phyloP scores from a whole-genome alignment of 2,797 vertebrate species.

The Neoniphon sammara region DNA sequence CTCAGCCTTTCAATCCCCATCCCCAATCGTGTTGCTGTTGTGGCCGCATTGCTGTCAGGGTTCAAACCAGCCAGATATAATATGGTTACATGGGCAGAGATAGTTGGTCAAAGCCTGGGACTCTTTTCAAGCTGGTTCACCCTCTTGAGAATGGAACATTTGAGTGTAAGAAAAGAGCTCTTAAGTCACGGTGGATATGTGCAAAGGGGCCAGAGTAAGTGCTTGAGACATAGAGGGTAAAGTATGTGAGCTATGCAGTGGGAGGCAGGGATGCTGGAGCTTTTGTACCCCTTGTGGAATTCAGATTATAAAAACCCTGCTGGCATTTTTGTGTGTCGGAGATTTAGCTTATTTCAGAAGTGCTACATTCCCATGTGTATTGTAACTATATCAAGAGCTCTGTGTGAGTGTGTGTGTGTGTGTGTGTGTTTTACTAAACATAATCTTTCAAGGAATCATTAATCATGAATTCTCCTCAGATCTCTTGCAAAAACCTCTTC shows the following conservation, averaged over 20 bases:
- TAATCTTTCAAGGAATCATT: conserved; percentile 34
- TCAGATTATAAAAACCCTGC: conserved; percentile 74
- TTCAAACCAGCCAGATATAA: conserved; percentile 59
- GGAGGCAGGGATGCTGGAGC: conserved; percentile 77
- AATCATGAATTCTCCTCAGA: conserved; percentile 28
- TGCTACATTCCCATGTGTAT: conserved; percentile 43
- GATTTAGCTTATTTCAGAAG: conserved; percentile 61
- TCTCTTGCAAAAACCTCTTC: conserved; percentile 14
- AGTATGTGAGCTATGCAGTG: conserved; percentile 84
- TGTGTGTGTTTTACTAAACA: conserved; percentile 40
- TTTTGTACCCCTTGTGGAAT: conserved; percentile 73
- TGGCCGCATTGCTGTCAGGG: conserved; percentile 67
- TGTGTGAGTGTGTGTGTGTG: conserved; percentile 16
- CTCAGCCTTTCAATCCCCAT: conserved; percentile 32
- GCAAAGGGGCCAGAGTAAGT: conserved; percentile 61
- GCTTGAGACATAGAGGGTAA: conserved; percentile 71
- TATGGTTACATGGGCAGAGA: conserved; percentile 61
- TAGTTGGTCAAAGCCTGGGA: conserved; percentile 63
- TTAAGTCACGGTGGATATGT: conserved; percentile 61
- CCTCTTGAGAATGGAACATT: conserved; percentile 65
- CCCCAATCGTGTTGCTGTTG: conserved; percentile 39
- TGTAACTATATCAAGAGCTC: not conserved
- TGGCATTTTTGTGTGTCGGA: conserved; percentile 57
- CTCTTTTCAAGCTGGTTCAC: conserved; percentile 56
- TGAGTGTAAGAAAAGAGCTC: conserved; percentile 66